These are phyloP conservation scores for Scomber colias DNA, from an alignment of 2,113 vertebrate genomes.

Conservation along the genomic window DNA sequence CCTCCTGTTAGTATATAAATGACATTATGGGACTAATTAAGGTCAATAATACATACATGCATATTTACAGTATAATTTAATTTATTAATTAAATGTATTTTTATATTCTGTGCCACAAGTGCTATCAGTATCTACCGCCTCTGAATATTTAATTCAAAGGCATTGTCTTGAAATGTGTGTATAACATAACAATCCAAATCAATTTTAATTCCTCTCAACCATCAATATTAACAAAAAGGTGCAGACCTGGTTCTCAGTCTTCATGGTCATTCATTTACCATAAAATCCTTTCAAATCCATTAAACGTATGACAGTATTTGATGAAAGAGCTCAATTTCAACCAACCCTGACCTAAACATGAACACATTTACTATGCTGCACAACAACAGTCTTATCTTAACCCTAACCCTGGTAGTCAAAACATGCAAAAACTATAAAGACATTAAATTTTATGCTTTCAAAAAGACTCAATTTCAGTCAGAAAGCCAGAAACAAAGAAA, in stretches of 20 bases:
- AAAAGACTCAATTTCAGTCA: background rate
- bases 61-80: background rate
- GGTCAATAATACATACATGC: background rate
- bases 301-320: background rate
- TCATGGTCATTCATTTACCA: too few relatives aligned
- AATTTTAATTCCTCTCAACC: background rate
- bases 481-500: background rate
- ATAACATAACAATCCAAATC: background rate
- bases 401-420: background rate
- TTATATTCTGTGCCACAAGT: slow-evolving; percentile 12
- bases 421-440: background rate
- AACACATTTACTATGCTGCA: background rate
- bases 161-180: background rate
- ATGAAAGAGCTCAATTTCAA: background rate
- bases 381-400: background rate
- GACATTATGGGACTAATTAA: slow-evolving; percentile 7
- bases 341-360: background rate
- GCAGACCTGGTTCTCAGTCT: background rate
- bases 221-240: background rate
- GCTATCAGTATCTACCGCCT: background rate
- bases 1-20: slow-evolving; percentile 20
- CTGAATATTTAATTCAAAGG: slow-evolving; percentile 6
- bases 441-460: background rate
- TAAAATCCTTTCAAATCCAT: too few relatives aligned
- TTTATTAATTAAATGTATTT: background rate